Base-by-base conservation (phyloP, 2,888 invertebrate species). In the Carterocephalus palaemon region DNA sequence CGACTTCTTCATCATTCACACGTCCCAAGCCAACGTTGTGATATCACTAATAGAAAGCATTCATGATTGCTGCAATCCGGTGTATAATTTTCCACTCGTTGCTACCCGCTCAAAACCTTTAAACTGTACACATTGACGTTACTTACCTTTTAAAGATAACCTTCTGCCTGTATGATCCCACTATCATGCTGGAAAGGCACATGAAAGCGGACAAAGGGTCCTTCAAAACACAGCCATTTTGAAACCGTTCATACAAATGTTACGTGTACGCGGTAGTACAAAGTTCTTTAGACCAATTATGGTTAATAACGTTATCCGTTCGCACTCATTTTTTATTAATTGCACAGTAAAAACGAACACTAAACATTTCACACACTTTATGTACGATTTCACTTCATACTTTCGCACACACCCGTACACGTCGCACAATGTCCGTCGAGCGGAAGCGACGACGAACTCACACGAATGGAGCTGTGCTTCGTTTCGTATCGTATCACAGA, bases 191-290 rank as follows among this genome's bases (percentile, higher is more conserved):
- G 90, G 87, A 89, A 85, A 88, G 88, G 88, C 74, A 75, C 67
- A 82, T 78, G 88, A 90, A 89, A 88, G 82, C 79, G 89, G 84
- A 88, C 87, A 90, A 89, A 89, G 89, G 85, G 88, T 88, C 89
- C 88, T 88, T 90, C 90, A 91, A 90, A 89, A 89, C 88, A 89
- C 91, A 90, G 91, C 91, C 91, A 91, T 91, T 90, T 91, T 91
- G 91, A 87, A 88, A 86, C 84, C 65, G 84, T 84, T 72, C 76
- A 54, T 73, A 79, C 49, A 76, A 84, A 83, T 83, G 85, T 84
- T 86, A 84, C 83, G 81, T 85, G 81, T 79, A 76, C 74, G 62
- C 70, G 62, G 68, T 57, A 56, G 65, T 73, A 67, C 63, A 71
- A 66, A 72, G 75, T 77, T 74, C 70, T 61, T 50, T 54, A 51